Conservation (phyloP, 2,797 vertebrate species). For the Tragopan temminckii region DNA sequence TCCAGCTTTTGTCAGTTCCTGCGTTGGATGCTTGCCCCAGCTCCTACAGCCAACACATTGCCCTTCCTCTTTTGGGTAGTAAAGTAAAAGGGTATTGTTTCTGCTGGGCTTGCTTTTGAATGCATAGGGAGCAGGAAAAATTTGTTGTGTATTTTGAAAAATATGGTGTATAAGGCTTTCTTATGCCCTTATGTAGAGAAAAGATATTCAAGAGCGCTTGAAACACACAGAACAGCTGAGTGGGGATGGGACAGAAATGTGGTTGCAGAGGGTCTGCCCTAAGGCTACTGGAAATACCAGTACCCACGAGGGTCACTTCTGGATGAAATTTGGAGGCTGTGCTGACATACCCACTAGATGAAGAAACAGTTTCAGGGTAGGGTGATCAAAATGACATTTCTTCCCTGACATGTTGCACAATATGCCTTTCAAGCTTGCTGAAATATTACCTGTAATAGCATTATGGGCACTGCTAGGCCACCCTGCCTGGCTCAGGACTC, state of each 20-base stretch:
- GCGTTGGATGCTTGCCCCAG: neutral
- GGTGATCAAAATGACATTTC: neutral
- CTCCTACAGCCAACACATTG: neutral
- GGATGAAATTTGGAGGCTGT: neutral
- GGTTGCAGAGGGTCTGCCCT: neutral
- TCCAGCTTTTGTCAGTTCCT: neutral
- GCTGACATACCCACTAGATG: neutral
- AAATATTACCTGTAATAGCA: neutral
- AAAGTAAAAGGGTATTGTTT: neutral
- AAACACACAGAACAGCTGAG: neutral
- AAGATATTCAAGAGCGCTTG: neutral
- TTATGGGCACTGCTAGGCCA: neutral
- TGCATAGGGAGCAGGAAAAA: neutral
- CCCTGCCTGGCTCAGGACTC: neutral
- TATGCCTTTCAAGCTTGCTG: neutral
- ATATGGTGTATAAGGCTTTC: neutral
- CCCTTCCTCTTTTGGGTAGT: neutral
- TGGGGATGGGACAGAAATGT: neutral
- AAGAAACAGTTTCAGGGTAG: neutral
- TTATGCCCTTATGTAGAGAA: neutral
- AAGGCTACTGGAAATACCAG: fast-evolving
- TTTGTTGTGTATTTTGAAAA: neutral
- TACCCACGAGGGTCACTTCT: neutral
- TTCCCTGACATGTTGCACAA: neutral
- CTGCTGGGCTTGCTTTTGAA: neutral